Conservation (phyloP, 2,113 vertebrate species). For the Aspidoscelis tigris region DNA sequence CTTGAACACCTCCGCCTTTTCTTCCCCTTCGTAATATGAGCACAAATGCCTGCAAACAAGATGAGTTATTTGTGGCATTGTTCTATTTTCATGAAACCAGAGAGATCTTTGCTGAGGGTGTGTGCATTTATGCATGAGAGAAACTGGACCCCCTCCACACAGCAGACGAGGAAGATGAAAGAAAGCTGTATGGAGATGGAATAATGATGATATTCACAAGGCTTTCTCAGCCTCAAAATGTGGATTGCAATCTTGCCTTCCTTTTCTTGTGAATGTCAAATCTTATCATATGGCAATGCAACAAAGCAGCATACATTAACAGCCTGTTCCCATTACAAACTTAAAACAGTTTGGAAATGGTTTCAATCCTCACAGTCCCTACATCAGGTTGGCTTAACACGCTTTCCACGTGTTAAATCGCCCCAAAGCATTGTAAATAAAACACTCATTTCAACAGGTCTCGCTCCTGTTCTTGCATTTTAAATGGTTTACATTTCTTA, state of each 20-base stretch:
- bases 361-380: too few relatives aligned
- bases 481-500: too few relatives aligned
- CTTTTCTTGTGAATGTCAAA: neutral
- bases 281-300: neutral
- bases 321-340: too few relatives aligned
- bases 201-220: slow-evolving; percentile 19
- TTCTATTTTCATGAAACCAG: slow-evolving; percentile 39
- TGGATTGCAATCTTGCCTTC: neutral
- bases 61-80: slow-evolving; percentile 40
- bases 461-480: too few relatives aligned
- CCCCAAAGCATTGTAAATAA: too few relatives aligned
- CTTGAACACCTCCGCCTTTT: neutral
- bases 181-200: slow-evolving; percentile 17
- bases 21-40: slow-evolving; percentile 14
- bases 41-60: slow-evolving; percentile 31
- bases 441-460: too few relatives aligned
- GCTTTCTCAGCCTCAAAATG: neutral
- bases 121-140: slow-evolving; percentile 39
- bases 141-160: slow-evolving; percentile 11
- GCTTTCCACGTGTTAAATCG: too few relatives aligned
- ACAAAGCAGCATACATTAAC: neutral
- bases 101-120: slow-evolving; percentile 37
- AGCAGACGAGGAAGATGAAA: slow-evolving; percentile 34
- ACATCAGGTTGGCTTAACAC: too few relatives aligned
- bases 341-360: too few relatives aligned